A percentile compares a stretch with the other conserved stretches of the same genome.
phyloP scores from a whole-genome alignment of 2,797 vertebrate genomes.

The Delichon dasypus region DNA sequence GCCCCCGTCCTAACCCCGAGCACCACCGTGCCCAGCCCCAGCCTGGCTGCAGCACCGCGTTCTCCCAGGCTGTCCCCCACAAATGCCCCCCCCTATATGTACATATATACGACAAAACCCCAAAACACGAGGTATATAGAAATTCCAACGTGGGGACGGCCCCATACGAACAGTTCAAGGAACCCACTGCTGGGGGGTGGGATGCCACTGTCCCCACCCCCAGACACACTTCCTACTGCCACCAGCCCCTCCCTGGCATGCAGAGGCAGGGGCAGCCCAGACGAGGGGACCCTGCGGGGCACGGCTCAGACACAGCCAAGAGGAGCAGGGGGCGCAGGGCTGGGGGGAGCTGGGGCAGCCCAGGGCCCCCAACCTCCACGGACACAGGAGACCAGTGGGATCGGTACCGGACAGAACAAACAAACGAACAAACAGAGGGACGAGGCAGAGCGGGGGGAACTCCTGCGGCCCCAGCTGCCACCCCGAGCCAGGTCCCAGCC shows the following conservation, averaged over 20 bases:
- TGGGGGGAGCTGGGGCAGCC: background rate
- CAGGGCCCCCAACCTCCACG: rapidly evolving
- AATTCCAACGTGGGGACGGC: conserved; percentile 59
- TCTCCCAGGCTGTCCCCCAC: background rate
- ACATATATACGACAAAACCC: conserved; percentile 63
- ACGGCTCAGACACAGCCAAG: conserved; percentile 16
- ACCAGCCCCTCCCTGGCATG: background rate
- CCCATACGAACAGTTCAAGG: conserved; percentile 69
- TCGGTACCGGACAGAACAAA: background rate
- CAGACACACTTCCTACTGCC: background rate
- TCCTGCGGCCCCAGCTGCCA: background rate
- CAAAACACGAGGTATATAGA: conserved; percentile 75
- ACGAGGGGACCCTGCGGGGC: background rate
- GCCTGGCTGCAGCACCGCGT: background rate
- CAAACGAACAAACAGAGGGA: background rate
- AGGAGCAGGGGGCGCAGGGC: background rate
- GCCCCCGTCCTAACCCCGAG: background rate
- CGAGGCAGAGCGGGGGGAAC: background rate
- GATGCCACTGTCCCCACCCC: background rate
- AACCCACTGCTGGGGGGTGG: conserved; percentile 27
- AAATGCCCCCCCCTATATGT: conserved; percentile 33
- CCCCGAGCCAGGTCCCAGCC: background rate
- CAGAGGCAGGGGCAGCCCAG: background rate
- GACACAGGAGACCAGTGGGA: background rate
- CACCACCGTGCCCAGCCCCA: background rate